Conservation (phyloP, 2,888 invertebrate genomes). For the Imbricaverruca yamaguchii region DNA sequence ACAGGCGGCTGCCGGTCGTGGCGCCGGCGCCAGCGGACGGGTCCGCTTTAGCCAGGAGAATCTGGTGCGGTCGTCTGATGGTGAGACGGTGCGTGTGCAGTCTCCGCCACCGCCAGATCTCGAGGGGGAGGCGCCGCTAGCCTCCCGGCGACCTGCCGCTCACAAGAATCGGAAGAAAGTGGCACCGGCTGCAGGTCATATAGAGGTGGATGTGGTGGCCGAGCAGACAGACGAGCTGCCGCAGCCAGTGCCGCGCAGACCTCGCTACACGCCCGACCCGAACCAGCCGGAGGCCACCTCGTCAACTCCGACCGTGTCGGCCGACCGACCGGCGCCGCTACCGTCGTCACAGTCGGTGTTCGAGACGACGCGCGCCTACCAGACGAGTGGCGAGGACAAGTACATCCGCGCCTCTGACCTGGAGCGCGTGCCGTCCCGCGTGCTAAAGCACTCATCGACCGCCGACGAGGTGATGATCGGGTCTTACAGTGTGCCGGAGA, state of each 20-base stretch:
- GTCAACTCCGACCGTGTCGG: not conserved
- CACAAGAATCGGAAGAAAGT: not conserved
- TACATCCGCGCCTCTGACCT: not conserved
- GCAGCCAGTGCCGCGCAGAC: not conserved
- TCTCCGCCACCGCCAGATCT: not conserved
- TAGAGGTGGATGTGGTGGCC: not conserved
- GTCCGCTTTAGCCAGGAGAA: not conserved
- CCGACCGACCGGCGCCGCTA: not conserved
- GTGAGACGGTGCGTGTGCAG: no score
- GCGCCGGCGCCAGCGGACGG: not conserved
- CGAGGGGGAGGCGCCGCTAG: not conserved
- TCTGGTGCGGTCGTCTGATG: not conserved
- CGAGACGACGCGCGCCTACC: not conserved
- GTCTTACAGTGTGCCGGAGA: not conserved
- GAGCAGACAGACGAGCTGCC: not conserved
- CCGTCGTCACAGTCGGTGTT: not conserved
- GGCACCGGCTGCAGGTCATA: not conserved
- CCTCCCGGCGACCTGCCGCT: not conserved
- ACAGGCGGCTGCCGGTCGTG: no score
- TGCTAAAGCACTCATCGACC: not conserved
- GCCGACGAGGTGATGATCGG: not conserved
- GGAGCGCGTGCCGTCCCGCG: not conserved
- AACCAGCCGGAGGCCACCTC: not conserved
- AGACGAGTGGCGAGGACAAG: conserved; percentile 1
- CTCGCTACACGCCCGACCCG: not conserved